Base-by-base conservation (phyloP, 2,888 invertebrate species). In the Nematopogon swammerdamellus region DNA sequence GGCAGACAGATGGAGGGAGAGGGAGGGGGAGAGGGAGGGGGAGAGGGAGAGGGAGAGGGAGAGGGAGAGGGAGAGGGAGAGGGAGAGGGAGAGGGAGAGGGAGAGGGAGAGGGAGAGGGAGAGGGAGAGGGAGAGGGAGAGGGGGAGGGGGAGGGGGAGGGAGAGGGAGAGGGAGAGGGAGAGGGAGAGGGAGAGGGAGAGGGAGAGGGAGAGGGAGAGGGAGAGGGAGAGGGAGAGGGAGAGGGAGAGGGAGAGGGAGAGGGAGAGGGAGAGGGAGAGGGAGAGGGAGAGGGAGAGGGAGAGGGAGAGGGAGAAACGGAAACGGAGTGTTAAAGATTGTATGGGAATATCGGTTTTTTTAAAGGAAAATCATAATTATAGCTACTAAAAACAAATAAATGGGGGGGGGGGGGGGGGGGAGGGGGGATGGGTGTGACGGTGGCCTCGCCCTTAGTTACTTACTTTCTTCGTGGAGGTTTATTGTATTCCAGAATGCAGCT, bases 41-140 rank as follows among this genome's bases (percentile, higher is more conserved):
- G 36, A 14, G 36, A 30, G 36, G 14, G 36, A 30, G 36, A 14
- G 36, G 14, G 36, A 30, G 36, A 30, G 36, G 36, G 36, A 14
- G 36, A 30, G 36, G 14, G 36, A 14, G 36, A 14, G 36, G 14
- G 36, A 30, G 36, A 14, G 36, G 14, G 36, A 30, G 36, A 30
- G 36, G 36, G 36, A 30, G 36, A 30, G 36, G 14, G 36, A 14
- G 36, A 30, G 36, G 14, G 36, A 30, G 36, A 14, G 36, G 14
- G 36, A 30, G 36, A 30, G 36, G 36, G 36, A 30, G 36, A 30
- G 36, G 14, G 36, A 14, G 36, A 52, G 55, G 42, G 53, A 51
- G 51, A 51, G 53, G 55, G 52, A 48, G 56, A 58, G 59, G 57
- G 56, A 54, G 50, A 50, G 53, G 48, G 45, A 17, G 49, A 52